Base-by-base conservation (phyloP, 2,113 vertebrate species). In the Vicugna pacos region DNA sequence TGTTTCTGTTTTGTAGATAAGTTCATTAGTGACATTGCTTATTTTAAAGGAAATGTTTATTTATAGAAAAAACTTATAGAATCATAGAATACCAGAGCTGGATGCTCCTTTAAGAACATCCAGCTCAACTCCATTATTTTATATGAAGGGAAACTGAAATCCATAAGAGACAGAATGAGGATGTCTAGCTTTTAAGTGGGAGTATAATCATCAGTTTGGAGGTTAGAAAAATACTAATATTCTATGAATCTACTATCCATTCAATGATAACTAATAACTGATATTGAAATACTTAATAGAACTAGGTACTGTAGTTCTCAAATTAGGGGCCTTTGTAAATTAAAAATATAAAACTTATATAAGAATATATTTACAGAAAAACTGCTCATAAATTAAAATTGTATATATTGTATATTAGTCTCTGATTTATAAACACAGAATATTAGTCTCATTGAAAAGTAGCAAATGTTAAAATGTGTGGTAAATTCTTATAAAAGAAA, bases 221-320 rank as follows among this genome's bases (percentile, higher is more conserved):
- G 52, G 24, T n/a, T 93, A 60, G 48, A 67, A 52, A 92, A 70
- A 88, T 60, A 52, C 11, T 46, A 85, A n/a, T 70, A 75, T 50
- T 8, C 46, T 83, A 50, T 90, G 64, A 60, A 10, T 94, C 30
- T 26, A 89, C 7, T 80, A 85, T 77, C 5, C 15, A 69, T 50
- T 70, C 67, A 93, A 17, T 84, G 28, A 81, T 93, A 70, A 50
- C 48, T 75, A 79, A 87, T 84, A 75, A 60, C 79, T 96, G 11
- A 87, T 88, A 69, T 62, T 90, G 70, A 73, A 70, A 90, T 83
- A 22, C 8, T 81, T 85, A 92, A 52, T 56, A 65, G 81, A 92
- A 64, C 42, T 80, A 48, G 1, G 14, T 76, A 4, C 35, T 60
- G 30, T 94, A 30, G 1, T 79, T 83, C 11, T 75, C 48, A 70